Evolutionary conservation across 2,888 invertebrate genomes (phyloP).

Genomic region (Andrena hattorfiana): DNA sequence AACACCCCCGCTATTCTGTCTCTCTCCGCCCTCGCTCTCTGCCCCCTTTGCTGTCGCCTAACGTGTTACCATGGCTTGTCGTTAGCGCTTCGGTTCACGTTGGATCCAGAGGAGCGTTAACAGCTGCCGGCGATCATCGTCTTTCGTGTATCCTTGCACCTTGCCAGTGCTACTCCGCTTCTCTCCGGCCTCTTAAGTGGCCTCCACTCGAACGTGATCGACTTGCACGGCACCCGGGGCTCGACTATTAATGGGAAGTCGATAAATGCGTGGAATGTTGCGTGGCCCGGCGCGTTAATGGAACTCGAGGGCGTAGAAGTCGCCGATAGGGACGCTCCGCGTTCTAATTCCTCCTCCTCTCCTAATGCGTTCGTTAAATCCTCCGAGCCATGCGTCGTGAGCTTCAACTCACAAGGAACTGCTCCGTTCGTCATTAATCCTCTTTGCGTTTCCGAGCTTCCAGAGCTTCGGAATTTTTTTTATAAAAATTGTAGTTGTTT

Average conservation of each 20-base stretch:
- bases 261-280: slow-evolving; percentile 46
- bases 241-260: slow-evolving; percentile 45
- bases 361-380: neutral
- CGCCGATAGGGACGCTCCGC: slow-evolving; percentile 20
- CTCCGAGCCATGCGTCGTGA: neutral
- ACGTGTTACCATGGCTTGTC: slow-evolving; percentile 47
- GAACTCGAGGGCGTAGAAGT: slow-evolving; percentile 19
- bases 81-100: slow-evolving; percentile 60
- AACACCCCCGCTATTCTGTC: neutral
- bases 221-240: slow-evolving; percentile 13
- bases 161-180: slow-evolving; percentile 54
- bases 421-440: neutral
- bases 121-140: slow-evolving; percentile 71
- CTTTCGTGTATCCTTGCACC: slow-evolving; percentile 63
- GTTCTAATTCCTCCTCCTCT: neutral
- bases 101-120: slow-evolving; percentile 57
- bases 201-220: slow-evolving; percentile 36
- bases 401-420: neutral
- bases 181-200: slow-evolving; percentile 57
- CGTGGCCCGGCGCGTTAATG: slow-evolving; percentile 41
- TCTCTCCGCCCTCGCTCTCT: slow-evolving; percentile 1
- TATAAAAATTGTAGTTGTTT: too few relatives aligned
- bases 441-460: neutral
- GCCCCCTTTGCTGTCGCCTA: slow-evolving; percentile 13
- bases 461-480: neutral